Evolutionary conservation across 2,888 invertebrate genomes (phyloP).

Genomic region (Auanema sp.): DNA sequence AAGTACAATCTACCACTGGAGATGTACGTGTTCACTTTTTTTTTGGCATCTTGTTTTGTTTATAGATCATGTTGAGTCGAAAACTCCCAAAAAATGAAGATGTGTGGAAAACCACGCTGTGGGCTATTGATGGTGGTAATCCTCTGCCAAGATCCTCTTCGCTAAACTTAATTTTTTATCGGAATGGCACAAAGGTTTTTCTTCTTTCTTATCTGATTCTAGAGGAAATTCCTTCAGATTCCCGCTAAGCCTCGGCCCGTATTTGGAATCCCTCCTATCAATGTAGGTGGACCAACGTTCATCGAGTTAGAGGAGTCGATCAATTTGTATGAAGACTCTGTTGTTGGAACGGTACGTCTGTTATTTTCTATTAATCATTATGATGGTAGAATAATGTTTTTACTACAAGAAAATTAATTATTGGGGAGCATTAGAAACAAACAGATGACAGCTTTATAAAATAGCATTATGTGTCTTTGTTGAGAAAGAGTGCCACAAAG

Average conservation of each 20-base stretch:
- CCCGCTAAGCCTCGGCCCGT: conserved; percentile 36
- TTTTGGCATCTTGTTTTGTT: background rate
- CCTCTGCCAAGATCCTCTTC: conserved; percentile 90
- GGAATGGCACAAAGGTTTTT: conserved; percentile 66
- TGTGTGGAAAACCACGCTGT: conserved; percentile 81
- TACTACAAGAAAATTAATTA: conserved; percentile 2
- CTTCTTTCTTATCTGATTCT: background rate
- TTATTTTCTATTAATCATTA: background rate
- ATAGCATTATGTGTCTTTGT: background rate
- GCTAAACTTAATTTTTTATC: conserved; percentile 78
- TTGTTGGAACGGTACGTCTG: conserved; percentile 35
- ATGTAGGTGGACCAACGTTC: conserved; percentile 28
- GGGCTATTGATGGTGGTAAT: conserved; percentile 90
- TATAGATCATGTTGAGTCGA: conserved; percentile 66
- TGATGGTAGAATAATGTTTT: background rate
- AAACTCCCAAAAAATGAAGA: conserved; percentile 83
- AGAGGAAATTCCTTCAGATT: conserved; percentile 17
- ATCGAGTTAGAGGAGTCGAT: conserved; percentile 25
- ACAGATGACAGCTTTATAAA: conserved; percentile 4
- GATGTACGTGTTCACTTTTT: conserved; percentile 27
- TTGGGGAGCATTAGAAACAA: conserved; percentile 2
- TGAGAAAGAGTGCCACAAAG: conserved; percentile 1
- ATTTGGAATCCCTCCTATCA: conserved; percentile 25
- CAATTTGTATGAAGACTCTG: conserved; percentile 36
- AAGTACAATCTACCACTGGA: conserved; percentile 44